phyloP scores from a whole-genome alignment of 2,888 invertebrate genomes.

The Rapana venosa region DNA sequence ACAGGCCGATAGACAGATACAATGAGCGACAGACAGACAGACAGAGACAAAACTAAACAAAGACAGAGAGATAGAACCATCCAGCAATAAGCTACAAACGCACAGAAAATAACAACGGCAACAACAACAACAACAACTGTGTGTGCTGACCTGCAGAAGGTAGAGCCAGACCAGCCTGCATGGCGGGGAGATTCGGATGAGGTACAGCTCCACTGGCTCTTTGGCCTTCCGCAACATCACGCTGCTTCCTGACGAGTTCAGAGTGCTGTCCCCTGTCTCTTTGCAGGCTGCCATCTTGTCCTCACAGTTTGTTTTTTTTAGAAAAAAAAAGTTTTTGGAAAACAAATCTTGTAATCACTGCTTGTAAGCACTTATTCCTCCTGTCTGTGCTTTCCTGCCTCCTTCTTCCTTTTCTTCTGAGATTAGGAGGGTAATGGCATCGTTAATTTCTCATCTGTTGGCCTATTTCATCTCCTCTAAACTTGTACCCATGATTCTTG shows the following conservation, averaged over 20 bases:
- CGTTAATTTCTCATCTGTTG: neutral
- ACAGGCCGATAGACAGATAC: neutral
- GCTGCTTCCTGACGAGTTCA: conserved; percentile 8
- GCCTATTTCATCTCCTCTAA: neutral
- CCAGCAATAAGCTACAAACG: neutral
- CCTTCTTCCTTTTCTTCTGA: neutral
- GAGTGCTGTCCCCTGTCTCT: conserved; percentile 5
- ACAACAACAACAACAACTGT: neutral
- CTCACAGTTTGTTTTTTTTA: neutral
- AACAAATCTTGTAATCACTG: too few species aligned
- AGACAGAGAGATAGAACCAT: neutral
- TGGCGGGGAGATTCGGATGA: conserved; percentile 59
- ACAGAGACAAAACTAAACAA: neutral
- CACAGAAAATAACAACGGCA: neutral
- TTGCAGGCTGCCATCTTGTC: conserved; percentile 24
- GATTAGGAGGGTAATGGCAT: neutral
- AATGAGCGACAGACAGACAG: neutral
- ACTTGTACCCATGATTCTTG: too few species aligned
- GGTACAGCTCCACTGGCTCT: conserved; percentile 64
- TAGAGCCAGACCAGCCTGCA: conserved; percentile 57
- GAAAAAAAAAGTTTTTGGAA: too few species aligned
- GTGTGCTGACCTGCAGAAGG: conserved; percentile 51
- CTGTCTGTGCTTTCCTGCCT: neutral
- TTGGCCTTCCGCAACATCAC: neutral
- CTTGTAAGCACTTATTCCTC: neutral